Evolutionary conservation across 1,140 invertebrate species (phyloP), one percentile per base, ranked within the genome.

Genomic region (Ylistrum balloti): DNA sequence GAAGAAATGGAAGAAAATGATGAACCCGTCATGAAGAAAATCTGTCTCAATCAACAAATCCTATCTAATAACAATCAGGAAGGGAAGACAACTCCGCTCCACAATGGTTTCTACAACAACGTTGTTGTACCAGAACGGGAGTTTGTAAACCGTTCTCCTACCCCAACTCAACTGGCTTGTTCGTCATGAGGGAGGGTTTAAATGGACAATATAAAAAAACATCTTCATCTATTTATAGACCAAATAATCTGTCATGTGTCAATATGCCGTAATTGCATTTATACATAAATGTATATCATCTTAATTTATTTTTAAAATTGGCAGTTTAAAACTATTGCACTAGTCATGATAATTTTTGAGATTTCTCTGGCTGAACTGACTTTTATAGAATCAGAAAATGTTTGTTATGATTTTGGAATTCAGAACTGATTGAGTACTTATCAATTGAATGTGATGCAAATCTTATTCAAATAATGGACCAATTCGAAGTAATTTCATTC

Each of bases 1-100:
- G 90, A 92, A 41, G 91, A 92, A 33, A 86, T 86, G 17, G 92
- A 92, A 0, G 90, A 92, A 17, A 74, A n/a, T n/a, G 56, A 74
- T 11, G 56, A 74, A n/a, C 56, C 56, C 13, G 22, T 28, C 3
- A 74, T 74, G 56, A 74, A 74, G 56, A 74, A 74, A 74, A 74
- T 74, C 56, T 74, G 56, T 74, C 56, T 74, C 56, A 28, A 74
- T 28, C 56, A 74, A 74, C 56, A 74, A 74, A 28, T 74, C 5
- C 1, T 74, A 74, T 74, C 56, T 28, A 74, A 74, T 74, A 74
- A 74, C 17, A 74, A 74, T 74, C 22, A 74, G 2, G 56, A 74
- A 74, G 56, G 56, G 56, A 74, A 74, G 56, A 74, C 56, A 74
- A 74, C 56, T 74, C 56, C 56, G 0, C 5, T 28, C n/a, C 56